Base-by-base conservation (phyloP, 2,113 vertebrate species). In the Odontophorus gujanensis region DNA sequence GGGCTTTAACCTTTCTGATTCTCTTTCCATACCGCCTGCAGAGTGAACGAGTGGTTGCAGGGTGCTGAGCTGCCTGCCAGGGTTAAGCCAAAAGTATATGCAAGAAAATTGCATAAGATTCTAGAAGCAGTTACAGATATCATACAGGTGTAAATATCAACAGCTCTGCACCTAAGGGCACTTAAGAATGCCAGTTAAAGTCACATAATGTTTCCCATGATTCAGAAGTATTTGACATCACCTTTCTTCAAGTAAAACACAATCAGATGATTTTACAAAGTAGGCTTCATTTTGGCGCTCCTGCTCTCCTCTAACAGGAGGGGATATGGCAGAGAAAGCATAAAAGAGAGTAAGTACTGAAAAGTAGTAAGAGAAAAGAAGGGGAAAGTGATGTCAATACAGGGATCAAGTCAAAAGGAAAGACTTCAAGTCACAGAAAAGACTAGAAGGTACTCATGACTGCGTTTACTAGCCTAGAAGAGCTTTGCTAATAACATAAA, bases 291-390 rank as follows among this genome's bases (percentile, higher is more conserved):
- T 72, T 71, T 71, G 15, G 6, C 13, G 28, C 15, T 19, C 30
- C 28, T 57, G 53, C 53, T 57, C 21, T 14, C 36, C 9, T 10
- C 42, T 43, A 50, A 76, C 22, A 65, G 5, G 4, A 7, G 9
- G 16, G 13, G 21, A 67, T 42, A 6, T 11, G 32, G 19, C 1
- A 16, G 3, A 47, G 10, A 58, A 0, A 0, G 28, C 4, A 3
- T n/a, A 45, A 16, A 48, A 30, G 57, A 21, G 14, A 71, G 14
- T 3, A 76, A 50, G 40, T 66, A 26, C 20, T 81, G 30, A n/a
- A 51, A 65, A 87, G 19, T 26, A 34, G 14, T 16, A 36, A 38
- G 5, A 9, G 10, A 83, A 11, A 69, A 47, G 26, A 72, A 19
- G 30, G 30, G 17, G 28, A 16, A 19, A 22, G 19, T 13, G 32